Evolutionary conservation across 2,797 vertebrate species (phyloP).

Genomic region (Danio kyathit): DNA sequence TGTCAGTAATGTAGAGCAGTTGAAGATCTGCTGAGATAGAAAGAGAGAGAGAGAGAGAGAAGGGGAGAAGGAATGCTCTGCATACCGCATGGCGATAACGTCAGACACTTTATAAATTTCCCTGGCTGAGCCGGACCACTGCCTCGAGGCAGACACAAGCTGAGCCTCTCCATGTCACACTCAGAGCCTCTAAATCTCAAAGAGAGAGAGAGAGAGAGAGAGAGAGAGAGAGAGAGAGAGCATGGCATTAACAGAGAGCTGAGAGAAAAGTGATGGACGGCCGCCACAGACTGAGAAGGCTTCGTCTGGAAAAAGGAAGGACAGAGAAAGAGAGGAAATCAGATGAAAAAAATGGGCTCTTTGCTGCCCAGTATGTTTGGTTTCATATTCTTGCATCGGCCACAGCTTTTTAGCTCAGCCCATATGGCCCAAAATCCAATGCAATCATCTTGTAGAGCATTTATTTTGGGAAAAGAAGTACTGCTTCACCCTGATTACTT

Average conservation of each 20-base stretch:
- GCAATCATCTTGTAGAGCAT: constrained; percentile 5
- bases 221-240: constrained; percentile 14
- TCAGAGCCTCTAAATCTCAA: constrained; percentile 43
- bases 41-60: constrained; percentile 30
- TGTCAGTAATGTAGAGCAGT: constrained; percentile 16
- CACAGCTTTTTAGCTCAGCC: not conserved
- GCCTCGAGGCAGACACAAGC: constrained; percentile 57
- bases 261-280: constrained; percentile 19
- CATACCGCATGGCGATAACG: constrained; percentile 52
- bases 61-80: constrained; percentile 18
- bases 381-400: constrained; percentile 22
- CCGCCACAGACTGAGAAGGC: not conserved
- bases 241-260: constrained; percentile 6
- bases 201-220: constrained; percentile 33
- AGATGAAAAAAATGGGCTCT: constrained; percentile 32
- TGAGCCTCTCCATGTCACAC: constrained; percentile 50
- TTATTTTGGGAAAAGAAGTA: constrained; percentile 20
- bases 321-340: constrained; percentile 37
- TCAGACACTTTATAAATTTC: constrained; percentile 59
- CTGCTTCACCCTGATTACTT: not conserved
- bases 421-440: constrained; percentile 10
- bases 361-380: constrained; percentile 25
- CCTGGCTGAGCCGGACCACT: constrained; percentile 32
- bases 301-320: constrained; percentile 23
- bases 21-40: constrained; percentile 3